Evolutionary conservation across 2,113 vertebrate species (phyloP).

Genomic region (Neoarius graeffei): DNA sequence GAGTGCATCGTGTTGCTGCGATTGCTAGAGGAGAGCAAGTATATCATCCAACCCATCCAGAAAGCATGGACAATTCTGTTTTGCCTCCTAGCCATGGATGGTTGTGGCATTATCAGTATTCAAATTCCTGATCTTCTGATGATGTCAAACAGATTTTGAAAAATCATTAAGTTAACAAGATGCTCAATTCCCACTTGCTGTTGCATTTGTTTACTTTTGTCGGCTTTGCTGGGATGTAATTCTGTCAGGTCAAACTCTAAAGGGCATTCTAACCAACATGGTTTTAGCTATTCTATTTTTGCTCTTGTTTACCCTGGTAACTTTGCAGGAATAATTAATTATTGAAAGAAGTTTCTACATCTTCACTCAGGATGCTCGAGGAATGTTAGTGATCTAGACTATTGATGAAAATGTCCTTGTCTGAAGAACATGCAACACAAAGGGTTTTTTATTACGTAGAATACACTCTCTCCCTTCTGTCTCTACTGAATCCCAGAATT

Average conservation of each 20-base stretch:
- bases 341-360: conserved; percentile 6
- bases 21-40: background rate
- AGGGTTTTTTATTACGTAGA: background rate
- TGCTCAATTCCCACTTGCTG: background rate
- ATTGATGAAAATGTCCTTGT: background rate
- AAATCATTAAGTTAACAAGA: background rate
- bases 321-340: conserved; percentile 49
- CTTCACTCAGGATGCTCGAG: background rate
- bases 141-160: background rate
- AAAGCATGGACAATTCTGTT: background rate
- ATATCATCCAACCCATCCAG: background rate
- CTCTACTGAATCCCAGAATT: background rate
- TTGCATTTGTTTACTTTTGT: background rate
- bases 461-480: background rate
- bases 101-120: background rate
- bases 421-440: conserved; percentile 5
- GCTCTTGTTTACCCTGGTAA: conserved; percentile 57
- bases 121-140: background rate
- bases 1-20: background rate
- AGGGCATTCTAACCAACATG: conserved; percentile 55
- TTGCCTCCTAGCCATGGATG: background rate
- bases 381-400: background rate
- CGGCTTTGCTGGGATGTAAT: background rate
- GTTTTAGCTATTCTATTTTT: conserved; percentile 54
- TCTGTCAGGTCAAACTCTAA: conserved; percentile 51